phyloP scores from a whole-genome alignment of 2,888 invertebrate species.

The Anagyrus pseudococci region DNA sequence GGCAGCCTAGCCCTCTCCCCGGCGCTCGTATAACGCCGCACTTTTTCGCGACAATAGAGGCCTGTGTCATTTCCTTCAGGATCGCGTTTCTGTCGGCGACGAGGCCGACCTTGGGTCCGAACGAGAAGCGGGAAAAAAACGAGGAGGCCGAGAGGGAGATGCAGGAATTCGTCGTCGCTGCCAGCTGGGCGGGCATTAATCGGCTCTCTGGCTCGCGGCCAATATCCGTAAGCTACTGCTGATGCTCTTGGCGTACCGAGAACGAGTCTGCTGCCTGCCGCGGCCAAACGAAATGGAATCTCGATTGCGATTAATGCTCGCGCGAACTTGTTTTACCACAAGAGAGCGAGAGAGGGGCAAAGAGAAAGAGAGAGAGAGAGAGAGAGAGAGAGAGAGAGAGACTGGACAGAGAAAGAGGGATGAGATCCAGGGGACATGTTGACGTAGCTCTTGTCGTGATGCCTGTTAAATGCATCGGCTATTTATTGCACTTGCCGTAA shows the following conservation, averaged over 20 bases:
- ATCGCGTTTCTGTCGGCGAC: too few species aligned
- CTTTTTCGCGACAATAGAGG: too few species aligned
- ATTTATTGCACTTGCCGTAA: constrained; percentile 19
- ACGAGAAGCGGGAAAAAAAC: neutral
- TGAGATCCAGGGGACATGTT: too few species aligned
- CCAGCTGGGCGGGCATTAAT: constrained; percentile 18
- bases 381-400: neutral
- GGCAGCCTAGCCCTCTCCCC: too few species aligned
- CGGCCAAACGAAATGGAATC: constrained; percentile 29
- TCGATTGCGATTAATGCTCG: constrained; percentile 24
- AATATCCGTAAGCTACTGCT: neutral
- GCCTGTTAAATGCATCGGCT: too few species aligned
- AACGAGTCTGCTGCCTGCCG: constrained; percentile 11
- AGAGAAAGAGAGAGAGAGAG: neutral
- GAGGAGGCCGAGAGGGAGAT: neutral
- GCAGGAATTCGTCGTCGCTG: neutral
- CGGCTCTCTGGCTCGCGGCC: constrained; percentile 27
- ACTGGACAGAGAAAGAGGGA: neutral
- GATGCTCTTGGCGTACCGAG: neutral
- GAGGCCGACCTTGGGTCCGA: neutral
- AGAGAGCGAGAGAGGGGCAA: neutral
- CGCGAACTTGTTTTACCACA: neutral
- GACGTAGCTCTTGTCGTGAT: too few species aligned
- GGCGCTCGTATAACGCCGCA: too few species aligned
- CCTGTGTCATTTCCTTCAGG: too few species aligned